phyloP scores from a whole-genome alignment of 2,797 vertebrate species.

The Neostethus bicornis region DNA sequence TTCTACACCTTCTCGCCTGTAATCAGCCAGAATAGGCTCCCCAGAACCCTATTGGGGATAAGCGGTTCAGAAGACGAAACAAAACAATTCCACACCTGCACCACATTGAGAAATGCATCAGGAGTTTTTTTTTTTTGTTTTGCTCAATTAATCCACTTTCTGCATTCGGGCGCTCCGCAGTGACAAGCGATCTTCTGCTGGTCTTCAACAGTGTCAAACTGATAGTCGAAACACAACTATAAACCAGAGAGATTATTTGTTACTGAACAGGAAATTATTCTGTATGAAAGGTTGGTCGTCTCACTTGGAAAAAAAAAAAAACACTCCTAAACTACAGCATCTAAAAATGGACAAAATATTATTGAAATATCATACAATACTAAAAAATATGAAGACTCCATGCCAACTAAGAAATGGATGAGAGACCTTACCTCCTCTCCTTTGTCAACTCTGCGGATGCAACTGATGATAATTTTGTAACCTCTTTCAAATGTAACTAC shows the following conservation, averaged over 20 bases:
- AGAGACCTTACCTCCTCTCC: conserved; percentile 91
- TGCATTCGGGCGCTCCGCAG: conserved; percentile 95
- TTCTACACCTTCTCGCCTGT: conserved; percentile 54
- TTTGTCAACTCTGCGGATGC: conserved; percentile 91
- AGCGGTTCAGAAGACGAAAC: too few species aligned
- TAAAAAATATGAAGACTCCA: background rate
- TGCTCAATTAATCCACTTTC: conserved; percentile 96
- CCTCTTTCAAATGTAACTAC: conserved; percentile 97
- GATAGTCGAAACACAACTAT: conserved; percentile 98
- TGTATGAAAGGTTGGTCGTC: background rate
- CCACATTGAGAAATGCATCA: conserved; percentile 82
- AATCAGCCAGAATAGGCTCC: too few species aligned
- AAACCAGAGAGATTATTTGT: conserved; percentile 23
- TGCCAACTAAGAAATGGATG: background rate
- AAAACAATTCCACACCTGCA: too few species aligned
- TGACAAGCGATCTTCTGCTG: conserved; percentile 96
- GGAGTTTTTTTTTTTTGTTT: conserved; percentile 46
- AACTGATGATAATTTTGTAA: conserved; percentile 98
- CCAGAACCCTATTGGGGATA: too few species aligned
- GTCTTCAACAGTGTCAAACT: conserved; percentile 91
- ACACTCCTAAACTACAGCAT: too few species aligned
- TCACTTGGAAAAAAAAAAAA: background rate
- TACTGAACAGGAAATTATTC: background rate
- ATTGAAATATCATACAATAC: too few species aligned
- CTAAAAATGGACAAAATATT: background rate